Evolutionary conservation across 1,140 invertebrate species (phyloP).

Genomic region (Zophobas morio): DNA sequence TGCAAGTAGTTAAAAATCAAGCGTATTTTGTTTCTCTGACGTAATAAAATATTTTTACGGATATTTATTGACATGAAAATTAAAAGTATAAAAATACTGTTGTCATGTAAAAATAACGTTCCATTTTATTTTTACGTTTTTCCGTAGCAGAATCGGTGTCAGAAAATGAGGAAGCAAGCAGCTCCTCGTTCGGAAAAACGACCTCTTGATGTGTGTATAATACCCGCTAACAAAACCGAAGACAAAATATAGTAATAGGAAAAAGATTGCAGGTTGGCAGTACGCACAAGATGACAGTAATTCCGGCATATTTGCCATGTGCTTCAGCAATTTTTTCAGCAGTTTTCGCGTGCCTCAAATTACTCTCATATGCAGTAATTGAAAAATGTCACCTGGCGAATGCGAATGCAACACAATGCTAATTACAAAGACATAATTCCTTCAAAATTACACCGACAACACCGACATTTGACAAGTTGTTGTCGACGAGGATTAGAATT

Average conservation of each 20-base stretch:
- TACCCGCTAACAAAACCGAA: background rate
- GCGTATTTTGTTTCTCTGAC: too few species aligned
- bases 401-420: conserved; percentile 32
- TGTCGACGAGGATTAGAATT: background rate
- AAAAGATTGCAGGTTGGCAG: conserved; percentile 42
- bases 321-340: conserved; percentile 36
- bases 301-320: conserved; percentile 45
- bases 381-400: conserved; percentile 47
- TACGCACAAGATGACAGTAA: conserved; percentile 32
- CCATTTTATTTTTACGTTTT: background rate
- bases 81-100: too few species aligned
- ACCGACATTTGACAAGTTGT: conserved; percentile 22
- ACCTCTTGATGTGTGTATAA: background rate
- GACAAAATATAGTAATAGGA: conserved; percentile 25
- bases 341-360: conserved; percentile 47
- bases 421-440: conserved; percentile 27
- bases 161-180: too few species aligned
- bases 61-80: too few species aligned
- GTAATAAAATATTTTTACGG: too few species aligned
- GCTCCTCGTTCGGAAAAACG: too few species aligned
- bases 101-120: too few species aligned
- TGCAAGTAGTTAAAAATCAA: too few species aligned
- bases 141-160: background rate
- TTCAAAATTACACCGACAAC: conserved; percentile 7
- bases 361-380: conserved; percentile 34